Evolutionary conservation across 2,888 invertebrate genomes (phyloP).

Genomic region (Escarpia spicata): DNA sequence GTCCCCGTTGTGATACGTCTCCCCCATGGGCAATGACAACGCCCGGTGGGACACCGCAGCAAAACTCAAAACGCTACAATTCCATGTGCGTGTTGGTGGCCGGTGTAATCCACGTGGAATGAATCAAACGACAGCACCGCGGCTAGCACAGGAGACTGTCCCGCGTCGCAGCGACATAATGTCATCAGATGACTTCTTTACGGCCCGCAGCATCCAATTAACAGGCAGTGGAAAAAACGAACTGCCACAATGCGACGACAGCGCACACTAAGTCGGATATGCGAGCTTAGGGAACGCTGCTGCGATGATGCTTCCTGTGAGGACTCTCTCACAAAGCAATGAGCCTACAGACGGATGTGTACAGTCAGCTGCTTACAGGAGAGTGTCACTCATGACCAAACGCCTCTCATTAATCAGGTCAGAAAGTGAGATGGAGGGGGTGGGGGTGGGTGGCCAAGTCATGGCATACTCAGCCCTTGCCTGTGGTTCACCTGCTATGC

Average conservation of each 20-base stretch:
- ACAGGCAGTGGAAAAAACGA: not conserved
- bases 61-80: not conserved
- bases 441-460: not conserved
- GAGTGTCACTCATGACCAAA: not conserved
- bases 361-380: not conserved
- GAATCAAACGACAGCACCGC: not conserved
- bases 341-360: not conserved
- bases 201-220: not conserved
- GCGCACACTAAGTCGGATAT: not conserved
- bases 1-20: not conserved
- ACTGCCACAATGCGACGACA: not conserved
- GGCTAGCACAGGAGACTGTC: not conserved
- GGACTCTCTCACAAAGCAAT: not conserved
- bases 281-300: not conserved
- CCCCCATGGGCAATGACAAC: conserved; percentile 4
- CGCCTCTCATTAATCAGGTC: not conserved
- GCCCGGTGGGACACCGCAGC: not conserved
- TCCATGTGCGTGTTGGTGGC: not conserved
- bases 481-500: conserved; percentile 7
- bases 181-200: conserved; percentile 16
- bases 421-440: not conserved
- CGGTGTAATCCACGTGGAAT: not conserved
- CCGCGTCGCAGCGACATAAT: not conserved
- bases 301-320: not conserved
- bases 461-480: not conserved